Percentiles rank a stretch among this genome's conserved stretches.
These are phyloP conservation scores for Ahaetulla prasina DNA, from an alignment of 2,113 vertebrate genomes.

Conservation along the genomic window DNA sequence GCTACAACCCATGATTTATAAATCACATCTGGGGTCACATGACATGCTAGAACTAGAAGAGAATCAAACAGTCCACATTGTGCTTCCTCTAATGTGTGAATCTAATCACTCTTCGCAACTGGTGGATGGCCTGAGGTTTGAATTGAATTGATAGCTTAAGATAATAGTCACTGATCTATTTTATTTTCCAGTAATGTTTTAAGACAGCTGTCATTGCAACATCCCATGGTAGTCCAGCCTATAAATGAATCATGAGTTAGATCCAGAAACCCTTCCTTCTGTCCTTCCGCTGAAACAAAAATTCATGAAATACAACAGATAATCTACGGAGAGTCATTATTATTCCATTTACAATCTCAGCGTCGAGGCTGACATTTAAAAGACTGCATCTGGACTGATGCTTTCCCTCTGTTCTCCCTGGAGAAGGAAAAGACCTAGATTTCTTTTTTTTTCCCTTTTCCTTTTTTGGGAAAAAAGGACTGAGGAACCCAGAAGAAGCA, in stretches of 20 bases:
- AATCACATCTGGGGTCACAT: neutral
- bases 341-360: neutral
- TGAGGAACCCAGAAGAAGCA: neutral
- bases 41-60: neutral
- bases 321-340: neutral
- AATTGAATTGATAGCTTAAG: neutral
- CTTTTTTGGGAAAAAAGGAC: neutral
- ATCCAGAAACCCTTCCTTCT: neutral
- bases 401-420: neutral
- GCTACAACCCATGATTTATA: neutral
- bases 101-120: neutral
- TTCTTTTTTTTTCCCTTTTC: rapidly evolving
- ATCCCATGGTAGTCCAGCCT: neutral
- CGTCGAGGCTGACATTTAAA: neutral
- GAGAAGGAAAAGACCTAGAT: neutral
- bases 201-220: neutral
- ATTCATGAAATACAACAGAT: neutral
- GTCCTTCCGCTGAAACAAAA: neutral
- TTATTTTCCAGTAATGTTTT: neutral
- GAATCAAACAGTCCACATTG: neutral
- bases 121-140: neutral
- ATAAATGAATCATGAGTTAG: constrained; percentile 7
- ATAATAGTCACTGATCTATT: neutral
- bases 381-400: neutral
- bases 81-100: neutral